Percentiles rank a stretch among this genome's conserved stretches.
Conservation (phyloP, 2,797 vertebrate genomes). For the Dicrostonyx torquatus region DNA sequence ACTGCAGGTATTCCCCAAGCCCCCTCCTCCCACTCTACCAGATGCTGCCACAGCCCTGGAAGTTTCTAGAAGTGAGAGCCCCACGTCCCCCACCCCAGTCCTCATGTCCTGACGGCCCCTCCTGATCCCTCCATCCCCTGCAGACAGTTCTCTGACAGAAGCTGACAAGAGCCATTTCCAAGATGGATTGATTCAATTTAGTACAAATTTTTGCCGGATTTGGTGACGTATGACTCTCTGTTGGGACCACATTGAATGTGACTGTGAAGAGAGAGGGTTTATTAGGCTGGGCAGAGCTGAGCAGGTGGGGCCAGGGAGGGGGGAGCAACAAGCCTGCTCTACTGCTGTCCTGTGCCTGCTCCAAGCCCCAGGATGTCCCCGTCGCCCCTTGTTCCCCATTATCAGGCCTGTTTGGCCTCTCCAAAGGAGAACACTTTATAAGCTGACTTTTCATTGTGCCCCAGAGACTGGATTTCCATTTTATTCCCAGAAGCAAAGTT, state of each 20-base stretch:
- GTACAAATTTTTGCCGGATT: slow-evolving; percentile 88
- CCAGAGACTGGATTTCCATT: slow-evolving; percentile 64
- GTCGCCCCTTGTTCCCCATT: not conserved
- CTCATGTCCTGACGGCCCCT: slow-evolving; percentile 56
- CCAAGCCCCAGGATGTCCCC: not conserved
- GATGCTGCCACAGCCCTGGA: slow-evolving; percentile 1
- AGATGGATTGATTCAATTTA: slow-evolving; percentile 95
- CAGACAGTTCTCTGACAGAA: slow-evolving; percentile 87
- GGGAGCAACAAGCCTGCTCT: not conserved
- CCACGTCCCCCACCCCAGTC: not conserved
- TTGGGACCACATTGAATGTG: slow-evolving; percentile 80
- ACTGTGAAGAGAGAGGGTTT: slow-evolving; percentile 81
- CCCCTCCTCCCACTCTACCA: not conserved
- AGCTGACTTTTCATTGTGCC: not conserved
- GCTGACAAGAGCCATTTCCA: slow-evolving; percentile 92
- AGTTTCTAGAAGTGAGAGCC: slow-evolving; percentile 56
- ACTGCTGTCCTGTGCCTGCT: not conserved
- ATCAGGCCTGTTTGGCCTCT: not conserved
- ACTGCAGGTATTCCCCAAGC: not conserved
- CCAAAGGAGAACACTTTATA: not conserved
- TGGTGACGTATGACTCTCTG: slow-evolving; percentile 87
- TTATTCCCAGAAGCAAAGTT: slow-evolving; percentile 76
- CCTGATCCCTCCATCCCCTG: slow-evolving; percentile 83
- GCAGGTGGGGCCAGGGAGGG: slow-evolving; percentile 40
- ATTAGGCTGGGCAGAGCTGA: slow-evolving; percentile 75